These are phyloP conservation scores for Mantis religiosa DNA, from an alignment of 2,888 invertebrate genomes.

Conservation along the genomic window DNA sequence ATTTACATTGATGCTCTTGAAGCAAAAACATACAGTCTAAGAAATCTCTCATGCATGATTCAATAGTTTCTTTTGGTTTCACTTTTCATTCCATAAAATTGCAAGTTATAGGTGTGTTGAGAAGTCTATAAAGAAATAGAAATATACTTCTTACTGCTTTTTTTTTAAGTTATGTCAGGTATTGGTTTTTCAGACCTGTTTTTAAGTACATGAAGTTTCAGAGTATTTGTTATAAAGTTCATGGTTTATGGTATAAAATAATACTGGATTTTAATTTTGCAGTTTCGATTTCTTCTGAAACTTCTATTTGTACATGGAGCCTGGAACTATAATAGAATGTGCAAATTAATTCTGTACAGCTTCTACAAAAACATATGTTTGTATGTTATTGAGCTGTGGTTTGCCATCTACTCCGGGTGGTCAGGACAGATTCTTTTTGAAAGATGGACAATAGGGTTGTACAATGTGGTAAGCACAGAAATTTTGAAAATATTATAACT, in stretches of 20 bases:
- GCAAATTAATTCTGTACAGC: conserved; percentile 95
- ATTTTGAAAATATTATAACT: background rate
- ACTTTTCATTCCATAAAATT: too few species aligned
- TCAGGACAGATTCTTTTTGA: conserved; percentile 99
- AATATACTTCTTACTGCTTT: too few species aligned
- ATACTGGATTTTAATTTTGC: conserved; percentile 35
- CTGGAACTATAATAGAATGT: conserved; percentile 97
- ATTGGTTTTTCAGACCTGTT: too few species aligned
- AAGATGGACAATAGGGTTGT: conserved; percentile 95
- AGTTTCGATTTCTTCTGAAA: conserved; percentile 90
- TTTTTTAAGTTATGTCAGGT: too few species aligned
- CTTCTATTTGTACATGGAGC: conserved; percentile 95
- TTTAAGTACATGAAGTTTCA: background rate
- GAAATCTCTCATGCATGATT: too few species aligned
- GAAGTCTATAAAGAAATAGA: too few species aligned
- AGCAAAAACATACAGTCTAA: too few species aligned
- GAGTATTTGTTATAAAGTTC: background rate
- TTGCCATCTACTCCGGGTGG: conserved; percentile 97
- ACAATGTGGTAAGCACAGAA: conserved; percentile 74
- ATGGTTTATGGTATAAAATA: background rate
- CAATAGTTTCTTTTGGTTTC: too few species aligned
- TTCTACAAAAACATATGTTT: conserved; percentile 99
- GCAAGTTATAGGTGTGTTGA: too few species aligned
- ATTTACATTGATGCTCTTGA: too few species aligned
- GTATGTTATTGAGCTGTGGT: conserved; percentile 98